These are phyloP conservation scores for Argyrosomus regius DNA, from an alignment of 2,797 vertebrate genomes.

Conservation along the genomic window DNA sequence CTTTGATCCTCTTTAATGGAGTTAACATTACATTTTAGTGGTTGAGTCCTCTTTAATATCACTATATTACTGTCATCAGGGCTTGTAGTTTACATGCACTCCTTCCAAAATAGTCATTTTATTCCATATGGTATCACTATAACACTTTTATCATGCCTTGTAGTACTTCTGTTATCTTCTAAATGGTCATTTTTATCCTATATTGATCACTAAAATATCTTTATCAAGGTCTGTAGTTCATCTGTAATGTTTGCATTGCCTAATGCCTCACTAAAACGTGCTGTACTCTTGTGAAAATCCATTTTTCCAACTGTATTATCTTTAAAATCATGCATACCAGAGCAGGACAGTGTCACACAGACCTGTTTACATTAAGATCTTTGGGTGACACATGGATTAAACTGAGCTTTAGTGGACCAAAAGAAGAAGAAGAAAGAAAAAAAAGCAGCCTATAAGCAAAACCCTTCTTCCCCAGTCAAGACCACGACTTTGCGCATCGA, in stretches of 20 bases:
- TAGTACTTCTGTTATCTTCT: not conserved
- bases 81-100: not conserved
- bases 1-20: not conserved
- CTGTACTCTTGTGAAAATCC: not conserved
- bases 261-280: not conserved
- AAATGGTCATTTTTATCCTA: not conserved
- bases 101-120: not conserved
- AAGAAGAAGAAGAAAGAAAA: no score
- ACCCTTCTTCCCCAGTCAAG: not conserved
- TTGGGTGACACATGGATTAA: slow-evolving; percentile 43
- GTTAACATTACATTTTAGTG: not conserved
- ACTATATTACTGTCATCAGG: not conserved
- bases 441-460: not conserved
- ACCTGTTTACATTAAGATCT: slow-evolving; percentile 39
- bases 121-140: not conserved
- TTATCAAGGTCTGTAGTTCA: not conserved
- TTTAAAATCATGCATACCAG: slow-evolving; percentile 5
- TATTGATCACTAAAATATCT: not conserved
- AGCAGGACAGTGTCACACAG: slow-evolving; percentile 32
- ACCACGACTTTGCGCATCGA: slow-evolving; percentile 58
- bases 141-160: not conserved
- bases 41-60: not conserved
- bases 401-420: slow-evolving; percentile 4
- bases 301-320: slow-evolving; percentile 5
- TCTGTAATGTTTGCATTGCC: not conserved